Evolutionary conservation across 2,113 vertebrate species (phyloP), one percentile per base, ranked within the genome.

Genomic region (Menidia beryllina): DNA sequence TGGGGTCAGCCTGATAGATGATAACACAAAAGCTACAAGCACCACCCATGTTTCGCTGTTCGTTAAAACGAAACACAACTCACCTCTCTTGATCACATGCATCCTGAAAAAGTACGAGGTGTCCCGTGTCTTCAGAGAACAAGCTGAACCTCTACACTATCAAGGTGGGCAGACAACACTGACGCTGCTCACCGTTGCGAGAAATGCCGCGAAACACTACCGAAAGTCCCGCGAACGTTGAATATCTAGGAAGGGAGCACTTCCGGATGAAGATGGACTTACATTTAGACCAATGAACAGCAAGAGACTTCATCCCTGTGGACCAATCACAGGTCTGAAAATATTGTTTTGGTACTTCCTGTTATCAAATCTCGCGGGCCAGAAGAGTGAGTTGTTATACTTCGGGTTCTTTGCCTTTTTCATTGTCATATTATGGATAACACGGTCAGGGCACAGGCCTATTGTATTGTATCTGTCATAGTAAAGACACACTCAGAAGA

Each of bases 1-100:
- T 17, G 2, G 19, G 1, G n/a, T 7, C 4, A 45, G 17, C 17
- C 4, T 19, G 2, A 7, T 54, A 34, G 17, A 17, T n/a, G 15
- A 54, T 1, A n/a, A 5, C 17, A 20, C 26, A n/a, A 10, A 17
- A 54, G 10, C 52, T 68, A 81, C 13, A 19, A 0, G 4, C 53
- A 63, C n/a, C n/a, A 76, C 70, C 71, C 7, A 34, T 0, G 2
- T 17, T 0, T 15, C 17, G 6, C 11, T 4, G 41, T 1, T 1
- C 0, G 2, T 4, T 1, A 11, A 14, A 23, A 12, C 2, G 5
- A n/a, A 17, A 21, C 3, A 0, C 0, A 3, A 54, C 93, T 90
- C 86, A 98, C 97, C 96, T 91, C 97, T 83, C 90, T 98, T 98
- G 9, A 97, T 90, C 43, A 98, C 97, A 72, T 97, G 94, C 97